Base-by-base conservation (phyloP, 2,113 vertebrate species). In the Leiothrix lutea region DNA sequence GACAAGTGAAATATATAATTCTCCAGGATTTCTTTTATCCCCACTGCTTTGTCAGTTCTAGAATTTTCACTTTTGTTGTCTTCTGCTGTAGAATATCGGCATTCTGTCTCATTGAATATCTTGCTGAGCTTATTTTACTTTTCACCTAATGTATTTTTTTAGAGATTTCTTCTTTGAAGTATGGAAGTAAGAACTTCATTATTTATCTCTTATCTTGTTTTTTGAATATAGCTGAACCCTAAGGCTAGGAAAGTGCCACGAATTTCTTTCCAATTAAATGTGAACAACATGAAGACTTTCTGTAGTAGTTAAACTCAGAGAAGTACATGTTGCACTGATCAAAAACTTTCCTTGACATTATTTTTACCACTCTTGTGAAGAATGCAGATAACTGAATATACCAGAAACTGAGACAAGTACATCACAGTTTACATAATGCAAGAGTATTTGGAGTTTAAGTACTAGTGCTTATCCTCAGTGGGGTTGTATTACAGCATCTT, bases 191-290 rank as follows among this genome's bases (percentile, higher is more conserved):
- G 29, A 74, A 58, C 33, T 91, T 64, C 29, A 29, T 66, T 93
- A 83, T 80, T 54, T 77, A 48, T 91, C 22, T 91, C 36, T 91
- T 91, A 23, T 54, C 57, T 67, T 90, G 18, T 53, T 85, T 94
- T 79, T 70, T 88, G 50, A 80, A 44, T 90, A 24, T 64, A 83
- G 80, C 50, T 90, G 22, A 88, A 51, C 60, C 56, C 71, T 92
- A 73, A 78, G 60, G 67, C 82, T 86, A 73, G 38, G n/a, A 71
- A 93, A 65, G 45, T 77, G 74, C 54, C 54, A 44, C 0, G 0
- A 77, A 47, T 93, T 72, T 87, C 42, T 92, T 94, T 85, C 35
- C 50, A 91, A 31, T 94, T 95, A 90, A 93, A 88, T 86, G 38
- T 70, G 60, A 95, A 77, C 71, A 22, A 23, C 60, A 24, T 58